Evolutionary conservation across 2,797 vertebrate species (phyloP), one percentile per base, ranked within the genome.

Genomic region (Chelon labrosus): DNA sequence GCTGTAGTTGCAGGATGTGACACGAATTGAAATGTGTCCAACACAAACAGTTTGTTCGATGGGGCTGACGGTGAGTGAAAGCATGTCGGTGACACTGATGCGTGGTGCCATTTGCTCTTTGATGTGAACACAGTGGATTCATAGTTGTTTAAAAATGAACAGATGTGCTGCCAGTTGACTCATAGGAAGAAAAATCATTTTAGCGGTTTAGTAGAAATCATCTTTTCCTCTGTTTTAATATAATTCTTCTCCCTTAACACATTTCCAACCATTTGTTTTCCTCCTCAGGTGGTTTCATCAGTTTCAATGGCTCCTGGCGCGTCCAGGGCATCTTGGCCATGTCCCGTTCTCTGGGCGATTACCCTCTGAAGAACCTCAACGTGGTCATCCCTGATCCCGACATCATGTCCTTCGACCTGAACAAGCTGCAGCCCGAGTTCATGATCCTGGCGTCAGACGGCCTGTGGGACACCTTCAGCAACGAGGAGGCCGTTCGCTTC

Each of bases 401-500:
- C 77, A 95, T 99, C 87, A 93, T 98, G 83, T 96, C 96, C 85
- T 99, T 99, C 65, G 97, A 99, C 93, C 95, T 99, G 91, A 96
- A 96, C 95, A 98, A 98, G 94, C 95, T 99, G 80, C 97, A 98
- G 93, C 98, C 98, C 0, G 96, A 99, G 92, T 99, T 99, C 93
- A 98, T 99, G 98, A 99, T 99, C 94, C 86, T 99, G 91, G 98
- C 98, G 0, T 99, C 98, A 0, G 98, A 99, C 5, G 98, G 98
- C 44, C 96, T 99, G 82, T 99, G 98, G 98, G 98, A 99, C 79
- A 98, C 98, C 62, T 99, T 99, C 95, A 99, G 97, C 95, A 99
- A 99, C 0, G 98, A 99, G 90, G 97, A 99, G 87, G 98, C 98
- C 0, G 97, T 99, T 2, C 94, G 97, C 56, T 99, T 99, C 90